phyloP scores from a whole-genome alignment of 2,888 invertebrate species.

The Theretra japonica region DNA sequence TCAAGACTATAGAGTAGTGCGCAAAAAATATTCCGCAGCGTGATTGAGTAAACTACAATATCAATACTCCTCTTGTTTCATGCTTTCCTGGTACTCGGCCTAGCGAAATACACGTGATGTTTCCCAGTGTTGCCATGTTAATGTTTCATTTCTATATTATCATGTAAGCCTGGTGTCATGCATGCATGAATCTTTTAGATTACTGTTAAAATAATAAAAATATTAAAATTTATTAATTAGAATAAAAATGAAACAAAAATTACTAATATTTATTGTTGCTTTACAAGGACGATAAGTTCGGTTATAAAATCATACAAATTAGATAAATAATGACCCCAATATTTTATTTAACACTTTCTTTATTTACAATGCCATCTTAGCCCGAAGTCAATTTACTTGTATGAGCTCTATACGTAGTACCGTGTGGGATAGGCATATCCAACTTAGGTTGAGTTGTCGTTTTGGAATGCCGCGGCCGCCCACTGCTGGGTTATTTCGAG shows the following conservation, averaged over 20 bases:
- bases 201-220: too few relatives aligned
- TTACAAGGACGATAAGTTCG: too few relatives aligned
- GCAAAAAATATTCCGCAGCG: too few relatives aligned
- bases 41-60: too few relatives aligned
- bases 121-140: not conserved
- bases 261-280: too few relatives aligned
- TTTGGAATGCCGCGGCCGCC: slow-evolving; percentile 25
- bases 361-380: too few relatives aligned
- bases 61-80: not conserved
- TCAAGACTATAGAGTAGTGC: too few relatives aligned
- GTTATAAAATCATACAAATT: too few relatives aligned
- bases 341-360: too few relatives aligned
- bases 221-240: too few relatives aligned
- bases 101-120: not conserved
- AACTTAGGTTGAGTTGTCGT: not conserved
- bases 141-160: not conserved
- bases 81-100: not conserved
- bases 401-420: not conserved
- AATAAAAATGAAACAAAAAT: too few relatives aligned
- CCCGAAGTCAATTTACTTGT: not conserved
- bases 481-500: slow-evolving; percentile 22
- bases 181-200: not conserved
- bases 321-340: too few relatives aligned
- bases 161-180: not conserved
- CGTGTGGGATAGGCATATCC: not conserved